A percentile compares a stretch with the other conserved stretches of the same genome.
Evolutionary conservation across 1,140 invertebrate genomes (phyloP).

Genomic region (Triops longicaudatus): DNA sequence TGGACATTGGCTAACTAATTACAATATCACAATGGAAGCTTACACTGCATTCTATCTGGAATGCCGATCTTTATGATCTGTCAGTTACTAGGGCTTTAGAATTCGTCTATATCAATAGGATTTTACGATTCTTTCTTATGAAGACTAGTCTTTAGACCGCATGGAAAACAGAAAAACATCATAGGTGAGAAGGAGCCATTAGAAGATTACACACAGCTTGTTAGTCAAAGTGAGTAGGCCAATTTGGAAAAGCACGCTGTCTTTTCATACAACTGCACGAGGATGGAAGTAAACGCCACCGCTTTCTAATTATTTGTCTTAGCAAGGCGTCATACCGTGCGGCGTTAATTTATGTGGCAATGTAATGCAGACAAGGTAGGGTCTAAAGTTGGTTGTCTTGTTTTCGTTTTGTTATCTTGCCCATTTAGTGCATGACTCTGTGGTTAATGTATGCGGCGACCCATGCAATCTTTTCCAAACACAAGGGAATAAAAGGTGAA

Average conservation of each 20-base stretch:
- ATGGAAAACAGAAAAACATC: too few relatives aligned
- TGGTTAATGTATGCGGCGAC: conserved; percentile 8
- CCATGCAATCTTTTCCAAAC: background rate
- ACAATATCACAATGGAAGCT: too few relatives aligned
- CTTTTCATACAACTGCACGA: background rate
- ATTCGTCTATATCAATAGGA: too few relatives aligned
- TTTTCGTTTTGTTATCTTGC: background rate
- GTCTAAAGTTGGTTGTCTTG: background rate
- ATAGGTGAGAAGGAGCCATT: too few relatives aligned
- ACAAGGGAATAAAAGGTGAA: background rate
- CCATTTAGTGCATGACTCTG: conserved; percentile 4
- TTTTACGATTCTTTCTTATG: too few relatives aligned
- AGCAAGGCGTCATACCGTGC: background rate
- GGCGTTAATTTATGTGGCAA: conserved; percentile 1
- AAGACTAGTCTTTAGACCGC: too few relatives aligned
- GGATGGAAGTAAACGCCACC: background rate
- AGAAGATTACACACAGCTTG: too few relatives aligned
- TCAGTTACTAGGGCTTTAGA: too few relatives aligned
- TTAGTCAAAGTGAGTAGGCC: background rate
- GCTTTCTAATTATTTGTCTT: background rate
- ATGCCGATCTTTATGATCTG: too few relatives aligned
- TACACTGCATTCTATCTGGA: too few relatives aligned
- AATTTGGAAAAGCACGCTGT: background rate
- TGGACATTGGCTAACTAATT: too few relatives aligned
- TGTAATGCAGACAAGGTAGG: background rate